Percentiles rank a stretch among this genome's conserved stretches.
These are phyloP conservation scores for Geopemphigus sp. DNA, from an alignment of 1,140 invertebrate species.

Conservation along the genomic window DNA sequence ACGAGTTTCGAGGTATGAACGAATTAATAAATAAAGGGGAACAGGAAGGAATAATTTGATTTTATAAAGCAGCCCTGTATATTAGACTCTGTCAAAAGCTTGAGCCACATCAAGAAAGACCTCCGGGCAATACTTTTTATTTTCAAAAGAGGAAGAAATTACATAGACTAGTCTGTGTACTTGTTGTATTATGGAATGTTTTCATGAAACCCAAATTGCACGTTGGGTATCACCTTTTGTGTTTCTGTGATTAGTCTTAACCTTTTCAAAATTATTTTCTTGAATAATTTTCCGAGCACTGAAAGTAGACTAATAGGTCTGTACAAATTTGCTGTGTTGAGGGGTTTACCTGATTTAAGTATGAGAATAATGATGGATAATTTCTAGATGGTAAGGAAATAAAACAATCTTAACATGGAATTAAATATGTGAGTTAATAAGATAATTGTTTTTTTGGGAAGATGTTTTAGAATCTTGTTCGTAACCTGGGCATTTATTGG, in stretches of 20 bases:
- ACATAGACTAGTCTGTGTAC: too few relatives aligned
- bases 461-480: slow-evolving; percentile 2
- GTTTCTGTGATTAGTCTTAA: slow-evolving; percentile 30
- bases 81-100: too few relatives aligned
- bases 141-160: too few relatives aligned
- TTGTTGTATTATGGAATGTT: too few relatives aligned
- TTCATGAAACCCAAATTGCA: too few relatives aligned
- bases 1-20: too few relatives aligned
- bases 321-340: slow-evolving; percentile 50
- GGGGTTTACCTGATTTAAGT: slow-evolving; percentile 53
- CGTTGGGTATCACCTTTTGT: not conserved
- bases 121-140: too few relatives aligned
- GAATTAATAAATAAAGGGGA: too few relatives aligned
- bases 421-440: slow-evolving; percentile 24
- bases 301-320: slow-evolving; percentile 55
- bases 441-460: slow-evolving; percentile 21
- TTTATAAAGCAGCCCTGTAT: too few relatives aligned
- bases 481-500: not conserved
- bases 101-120: too few relatives aligned
- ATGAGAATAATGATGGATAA: slow-evolving; percentile 54
- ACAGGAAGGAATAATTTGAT: too few relatives aligned
- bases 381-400: slow-evolving; percentile 52
- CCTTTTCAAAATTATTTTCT: slow-evolving; percentile 51
- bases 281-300: slow-evolving; percentile 51
- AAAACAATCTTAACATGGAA: slow-evolving; percentile 26